Evolutionary conservation across 1,140 invertebrate species (phyloP), one percentile per base, ranked within the genome.

Genomic region (Monochamus saltuarius): DNA sequence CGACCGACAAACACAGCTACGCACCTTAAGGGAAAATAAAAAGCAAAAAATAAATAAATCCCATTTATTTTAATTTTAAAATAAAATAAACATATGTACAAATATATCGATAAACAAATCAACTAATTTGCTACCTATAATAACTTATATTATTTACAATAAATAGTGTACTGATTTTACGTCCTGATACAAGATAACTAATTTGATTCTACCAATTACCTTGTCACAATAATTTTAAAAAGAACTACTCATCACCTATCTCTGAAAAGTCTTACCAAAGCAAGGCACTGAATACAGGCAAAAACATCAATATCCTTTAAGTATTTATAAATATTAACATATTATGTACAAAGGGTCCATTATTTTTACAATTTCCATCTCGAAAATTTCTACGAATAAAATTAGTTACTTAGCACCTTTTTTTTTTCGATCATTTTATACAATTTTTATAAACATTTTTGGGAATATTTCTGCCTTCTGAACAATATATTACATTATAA

Each of bases 11-110:
- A 29, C 22, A 29, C 22, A 29, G 22, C 22, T 29, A 29, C 6
- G 22, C 22, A 29, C 22, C 22, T 29, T 29, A 29, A 62, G 56
- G 39, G 2, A 53, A 62, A 65, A 65, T 53, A 68, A 65, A 63
- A 70, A 71, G 64, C 61, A 70, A 70, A 54, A 69, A 73, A 68
- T 64, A 71, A 72, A 71, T 72, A 63, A 64, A 66, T 73, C 69
- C 72, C 73, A 71, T 74, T 76, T 77, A 75, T 77, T 77, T 66
- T 61, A 49, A 70, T 64, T 64, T 70, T 36, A 68, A 72, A 74
- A 69, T 65, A 74, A 75, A 77, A 72, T 68, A 70, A 72, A 69
- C 66, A 68, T 73, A 75, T 73, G 56, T 63, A 73, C 69, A 71
- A 67, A 69, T 66, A 69, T 59, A 64, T 54, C 40, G 13, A 22